These are phyloP conservation scores for Morbakka virulenta DNA, from an alignment of 30 jellyfish, hydroid and myxozoan genomes.

Conservation along the genomic window DNA sequence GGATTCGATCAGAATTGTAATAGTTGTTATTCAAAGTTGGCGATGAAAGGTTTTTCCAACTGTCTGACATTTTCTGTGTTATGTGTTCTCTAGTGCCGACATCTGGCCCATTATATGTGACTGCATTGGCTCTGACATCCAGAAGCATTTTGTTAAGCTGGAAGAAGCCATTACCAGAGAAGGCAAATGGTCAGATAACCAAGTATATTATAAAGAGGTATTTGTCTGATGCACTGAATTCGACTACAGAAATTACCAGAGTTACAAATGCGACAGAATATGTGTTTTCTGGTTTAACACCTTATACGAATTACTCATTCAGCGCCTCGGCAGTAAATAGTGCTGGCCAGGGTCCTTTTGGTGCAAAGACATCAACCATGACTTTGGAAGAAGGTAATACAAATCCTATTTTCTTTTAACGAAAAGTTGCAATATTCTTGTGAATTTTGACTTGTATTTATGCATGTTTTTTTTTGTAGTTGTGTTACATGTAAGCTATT, in stretches of 20 bases:
- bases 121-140: neutral
- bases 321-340: conserved; percentile 23
- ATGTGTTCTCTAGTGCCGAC: conserved; percentile 11
- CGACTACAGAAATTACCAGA: neutral
- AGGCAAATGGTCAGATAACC: conserved; percentile 31
- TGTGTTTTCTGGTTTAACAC: conserved; percentile 2
- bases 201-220: neutral
- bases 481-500: no score
- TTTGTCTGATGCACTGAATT: neutral
- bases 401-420: no score
- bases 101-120: conserved; percentile 4
- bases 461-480: no score
- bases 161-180: conserved; percentile 14
- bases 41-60: no score
- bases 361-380: neutral
- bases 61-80: no score
- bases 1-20: no score
- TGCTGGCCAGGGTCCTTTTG: conserved; percentile 45
- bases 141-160: conserved; percentile 21
- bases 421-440: no score
- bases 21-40: no score
- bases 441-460: no score
- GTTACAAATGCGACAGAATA: neutral
- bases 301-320: conserved; percentile 23
- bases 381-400: conserved; percentile 29